phyloP scores from a whole-genome alignment of 2,113 vertebrate genomes.

The Gymnarchus niloticus region DNA sequence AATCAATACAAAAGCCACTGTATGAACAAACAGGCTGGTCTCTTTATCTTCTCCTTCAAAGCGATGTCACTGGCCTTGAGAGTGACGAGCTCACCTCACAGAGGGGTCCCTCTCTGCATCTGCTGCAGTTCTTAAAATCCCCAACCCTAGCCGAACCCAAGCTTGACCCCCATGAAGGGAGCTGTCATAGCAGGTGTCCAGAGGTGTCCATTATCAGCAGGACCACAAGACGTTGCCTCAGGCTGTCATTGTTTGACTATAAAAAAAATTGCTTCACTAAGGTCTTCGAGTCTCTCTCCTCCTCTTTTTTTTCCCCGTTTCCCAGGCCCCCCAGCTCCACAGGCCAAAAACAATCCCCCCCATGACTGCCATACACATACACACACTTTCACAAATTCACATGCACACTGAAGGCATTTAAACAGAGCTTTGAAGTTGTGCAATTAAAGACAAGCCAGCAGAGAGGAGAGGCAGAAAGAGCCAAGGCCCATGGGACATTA shows the following conservation, averaged over 20 bases:
- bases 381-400: neutral
- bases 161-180: neutral
- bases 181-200: neutral
- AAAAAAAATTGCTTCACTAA: constrained; percentile 37
- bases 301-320: constrained; percentile 40
- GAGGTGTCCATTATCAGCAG: neutral
- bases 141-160: neutral
- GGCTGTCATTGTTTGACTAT: neutral
- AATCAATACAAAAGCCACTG: neutral
- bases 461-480: constrained; percentile 52
- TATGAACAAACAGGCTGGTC: neutral
- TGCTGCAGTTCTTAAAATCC: neutral
- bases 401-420: constrained; percentile 36
- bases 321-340: constrained; percentile 37
- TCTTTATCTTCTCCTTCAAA: neutral
- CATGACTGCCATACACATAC: neutral
- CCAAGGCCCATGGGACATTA: constrained; percentile 55
- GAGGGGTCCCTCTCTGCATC: neutral
- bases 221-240: neutral
- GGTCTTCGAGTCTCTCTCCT: constrained; percentile 4
- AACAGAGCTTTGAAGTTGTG: constrained; percentile 53
- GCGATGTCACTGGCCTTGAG: neutral
- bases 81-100: neutral
- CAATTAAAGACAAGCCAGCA: constrained; percentile 49
- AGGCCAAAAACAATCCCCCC: constrained; percentile 24